These are phyloP conservation scores for Synanthedon vespiformis DNA, from an alignment of 2,888 invertebrate species.

Conservation along the genomic window DNA sequence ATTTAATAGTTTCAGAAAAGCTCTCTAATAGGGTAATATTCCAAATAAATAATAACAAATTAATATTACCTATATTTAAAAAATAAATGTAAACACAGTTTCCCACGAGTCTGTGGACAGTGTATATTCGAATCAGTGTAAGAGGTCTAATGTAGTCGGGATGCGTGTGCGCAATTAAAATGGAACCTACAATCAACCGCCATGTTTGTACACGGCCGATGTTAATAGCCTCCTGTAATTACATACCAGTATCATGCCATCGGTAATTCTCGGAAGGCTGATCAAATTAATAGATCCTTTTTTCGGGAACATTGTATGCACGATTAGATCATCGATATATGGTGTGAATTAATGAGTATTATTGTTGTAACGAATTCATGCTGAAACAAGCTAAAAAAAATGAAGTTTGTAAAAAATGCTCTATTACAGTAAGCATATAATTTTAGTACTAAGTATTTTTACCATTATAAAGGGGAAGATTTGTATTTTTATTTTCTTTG, in stretches of 20 bases:
- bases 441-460: too few species aligned
- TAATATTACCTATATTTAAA: too few species aligned
- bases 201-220: constrained; percentile 70
- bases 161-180: constrained; percentile 70
- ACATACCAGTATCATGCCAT: constrained; percentile 64
- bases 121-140: constrained; percentile 42
- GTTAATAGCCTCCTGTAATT: constrained; percentile 69
- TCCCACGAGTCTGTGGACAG: constrained; percentile 50
- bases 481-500: too few species aligned
- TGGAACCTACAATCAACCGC: constrained; percentile 68
- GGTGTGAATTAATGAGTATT: not conserved
- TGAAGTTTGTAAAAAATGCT: not conserved
- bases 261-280: constrained; percentile 65
- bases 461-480: too few species aligned
- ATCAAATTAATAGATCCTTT: constrained; percentile 65
- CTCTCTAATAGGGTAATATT: too few species aligned
- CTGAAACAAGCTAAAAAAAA: not conserved
- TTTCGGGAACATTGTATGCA: constrained; percentile 32
- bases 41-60: too few species aligned
- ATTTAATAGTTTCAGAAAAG: too few species aligned
- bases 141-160: constrained; percentile 55
- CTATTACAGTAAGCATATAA: too few species aligned
- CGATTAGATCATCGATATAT: not conserved
- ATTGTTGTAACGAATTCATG: too few species aligned
- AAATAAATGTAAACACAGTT: constrained; percentile 5